A percentile compares a stretch with the other conserved stretches of the same genome.
Evolutionary conservation across 1,140 invertebrate species (phyloP).

Genomic region (Pogonomyrmex californicus): DNA sequence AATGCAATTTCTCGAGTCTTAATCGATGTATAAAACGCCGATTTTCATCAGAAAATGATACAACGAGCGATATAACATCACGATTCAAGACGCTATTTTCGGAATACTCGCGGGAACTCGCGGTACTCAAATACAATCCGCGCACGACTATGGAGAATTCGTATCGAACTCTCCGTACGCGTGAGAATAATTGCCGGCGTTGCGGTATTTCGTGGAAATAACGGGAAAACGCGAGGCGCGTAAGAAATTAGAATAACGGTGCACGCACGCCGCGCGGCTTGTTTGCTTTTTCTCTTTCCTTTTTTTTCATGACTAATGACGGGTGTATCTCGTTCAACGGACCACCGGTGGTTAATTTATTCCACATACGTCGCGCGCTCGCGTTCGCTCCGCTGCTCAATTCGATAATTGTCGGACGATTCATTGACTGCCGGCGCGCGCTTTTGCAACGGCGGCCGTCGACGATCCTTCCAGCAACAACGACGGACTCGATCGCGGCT

Average conservation of each 20-base stretch:
- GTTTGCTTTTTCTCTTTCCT: slow-evolving; percentile 33
- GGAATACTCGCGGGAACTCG: background rate
- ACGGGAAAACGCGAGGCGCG: slow-evolving; percentile 59
- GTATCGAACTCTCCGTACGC: slow-evolving; percentile 38
- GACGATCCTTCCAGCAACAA: slow-evolving; percentile 34
- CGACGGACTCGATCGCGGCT: slow-evolving; percentile 47
- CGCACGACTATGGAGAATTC: background rate
- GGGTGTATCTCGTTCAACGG: slow-evolving; percentile 47
- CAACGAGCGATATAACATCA: background rate
- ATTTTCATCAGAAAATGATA: background rate
- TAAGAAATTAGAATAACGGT: slow-evolving; percentile 60
- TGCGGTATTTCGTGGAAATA: slow-evolving; percentile 49
- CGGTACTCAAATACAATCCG: slow-evolving; percentile 25
- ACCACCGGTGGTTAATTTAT: slow-evolving; percentile 69
- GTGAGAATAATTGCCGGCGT: slow-evolving; percentile 47
- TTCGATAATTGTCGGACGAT: slow-evolving; percentile 73
- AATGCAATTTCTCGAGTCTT: background rate
- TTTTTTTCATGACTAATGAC: slow-evolving; percentile 54
- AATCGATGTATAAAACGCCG: background rate
- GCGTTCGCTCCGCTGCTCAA: slow-evolving; percentile 64
- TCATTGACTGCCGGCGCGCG: slow-evolving; percentile 55
- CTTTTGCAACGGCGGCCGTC: slow-evolving; percentile 48
- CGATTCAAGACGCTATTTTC: slow-evolving; percentile 2
- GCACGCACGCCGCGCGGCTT: slow-evolving; percentile 23
- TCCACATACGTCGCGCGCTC: slow-evolving; percentile 61